These are phyloP conservation scores for Pleuronectes platessa DNA, from an alignment of 2,113 vertebrate species.

Conservation along the genomic window DNA sequence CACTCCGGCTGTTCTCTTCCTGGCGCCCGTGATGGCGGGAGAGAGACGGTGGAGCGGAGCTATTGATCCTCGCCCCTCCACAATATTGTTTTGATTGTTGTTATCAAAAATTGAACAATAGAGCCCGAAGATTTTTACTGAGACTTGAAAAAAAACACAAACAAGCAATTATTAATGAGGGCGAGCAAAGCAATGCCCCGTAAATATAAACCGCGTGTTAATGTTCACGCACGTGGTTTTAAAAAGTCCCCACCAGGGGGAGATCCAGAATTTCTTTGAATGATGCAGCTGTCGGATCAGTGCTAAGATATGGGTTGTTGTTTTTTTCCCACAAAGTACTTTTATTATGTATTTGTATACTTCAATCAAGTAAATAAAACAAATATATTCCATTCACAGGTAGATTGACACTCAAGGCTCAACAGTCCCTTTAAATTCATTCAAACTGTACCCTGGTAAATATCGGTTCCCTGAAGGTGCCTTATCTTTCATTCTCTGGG, in stretches of 20 bases:
- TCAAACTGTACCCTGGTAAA: no score
- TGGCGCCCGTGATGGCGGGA: conserved; percentile 36
- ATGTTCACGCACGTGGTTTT: conserved; percentile 38
- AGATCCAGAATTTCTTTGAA: conserved; percentile 9
- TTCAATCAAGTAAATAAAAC: conserved; percentile 4
- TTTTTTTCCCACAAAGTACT: background rate
- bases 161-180: conserved; percentile 76
- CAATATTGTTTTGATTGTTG: conserved; percentile 70
- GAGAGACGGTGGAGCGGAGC: conserved; percentile 32
- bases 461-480: no score
- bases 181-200: conserved; percentile 37
- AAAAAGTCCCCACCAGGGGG: conserved; percentile 7
- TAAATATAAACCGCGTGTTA: conserved; percentile 53
- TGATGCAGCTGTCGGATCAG: background rate
- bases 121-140: conserved; percentile 70
- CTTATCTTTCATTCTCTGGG: no score
- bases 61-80: conserved; percentile 73
- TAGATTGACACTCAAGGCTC: no score
- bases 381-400: background rate
- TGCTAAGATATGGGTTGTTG: background rate
- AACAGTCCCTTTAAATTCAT: no score
- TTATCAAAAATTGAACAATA: conserved; percentile 77
- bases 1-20: conserved; percentile 60
- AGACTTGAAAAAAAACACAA: conserved; percentile 68
- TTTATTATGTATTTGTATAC: background rate